Conservation (phyloP, 2,888 invertebrate species). For the Nomada goodeniana region DNA sequence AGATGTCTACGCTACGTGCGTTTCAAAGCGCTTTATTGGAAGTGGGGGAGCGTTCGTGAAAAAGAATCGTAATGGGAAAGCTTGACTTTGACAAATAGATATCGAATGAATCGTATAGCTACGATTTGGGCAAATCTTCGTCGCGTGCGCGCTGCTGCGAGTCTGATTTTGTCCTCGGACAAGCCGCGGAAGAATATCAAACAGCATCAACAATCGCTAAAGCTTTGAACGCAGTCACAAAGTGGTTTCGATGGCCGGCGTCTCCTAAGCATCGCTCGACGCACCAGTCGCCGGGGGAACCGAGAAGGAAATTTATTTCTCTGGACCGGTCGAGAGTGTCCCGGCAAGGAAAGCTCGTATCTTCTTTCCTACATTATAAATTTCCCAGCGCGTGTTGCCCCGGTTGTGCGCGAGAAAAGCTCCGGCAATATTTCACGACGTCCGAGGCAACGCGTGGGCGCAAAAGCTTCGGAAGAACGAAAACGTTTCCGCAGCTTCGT, state of each 20-base stretch:
- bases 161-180: neutral
- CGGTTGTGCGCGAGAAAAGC: constrained; percentile 1
- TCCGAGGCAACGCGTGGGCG: constrained; percentile 32
- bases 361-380: constrained; percentile 38
- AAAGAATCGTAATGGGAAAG: neutral
- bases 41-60: neutral
- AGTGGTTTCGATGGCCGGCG: neutral
- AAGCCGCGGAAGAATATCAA: neutral
- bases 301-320: constrained; percentile 4
- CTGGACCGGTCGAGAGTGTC: neutral
- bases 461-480: constrained; percentile 16
- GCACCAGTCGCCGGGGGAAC: neutral
- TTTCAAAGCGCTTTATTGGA: constrained; percentile 1
- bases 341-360: constrained; percentile 11
- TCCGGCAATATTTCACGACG: constrained; percentile 43
- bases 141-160: neutral
- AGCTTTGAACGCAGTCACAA: neutral
- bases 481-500: constrained; percentile 30
- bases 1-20: constrained; percentile 3
- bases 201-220: neutral
- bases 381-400: constrained; percentile 20
- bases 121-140: neutral
- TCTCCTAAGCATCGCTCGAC: neutral
- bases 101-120: constrained; percentile 17
- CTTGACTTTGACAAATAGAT: constrained; percentile 11